A percentile compares a stretch with the other conserved stretches of the same genome.
Evolutionary conservation across 2,113 vertebrate species (phyloP).

Genomic region (Sigmodon hispidus): DNA sequence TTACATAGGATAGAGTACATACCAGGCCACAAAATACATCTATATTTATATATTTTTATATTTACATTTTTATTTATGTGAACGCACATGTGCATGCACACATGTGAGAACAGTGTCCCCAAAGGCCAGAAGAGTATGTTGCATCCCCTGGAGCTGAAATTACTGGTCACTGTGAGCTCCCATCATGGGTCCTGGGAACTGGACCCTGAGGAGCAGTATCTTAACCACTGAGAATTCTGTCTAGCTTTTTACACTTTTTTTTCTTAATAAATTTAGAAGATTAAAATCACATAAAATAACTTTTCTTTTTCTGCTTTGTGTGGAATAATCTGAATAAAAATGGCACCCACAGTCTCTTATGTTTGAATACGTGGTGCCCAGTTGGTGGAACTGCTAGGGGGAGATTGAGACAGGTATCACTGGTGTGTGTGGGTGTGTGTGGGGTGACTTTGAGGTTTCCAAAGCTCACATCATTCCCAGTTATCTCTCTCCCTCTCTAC

Average conservation of each 20-base stretch:
- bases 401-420: background rate
- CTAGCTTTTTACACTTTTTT: background rate
- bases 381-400: background rate
- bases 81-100: background rate
- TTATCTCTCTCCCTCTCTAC: background rate
- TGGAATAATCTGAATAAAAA: background rate
- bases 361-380: background rate
- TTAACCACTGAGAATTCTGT: background rate
- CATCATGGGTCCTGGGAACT: background rate
- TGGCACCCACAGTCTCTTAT: background rate
- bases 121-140: background rate
- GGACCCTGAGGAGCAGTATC: background rate
- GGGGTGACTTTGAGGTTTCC: background rate
- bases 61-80: background rate
- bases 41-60: background rate
- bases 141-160: background rate
- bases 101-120: background rate
- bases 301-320: background rate
- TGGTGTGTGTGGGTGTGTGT: too few species aligned
- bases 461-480: background rate
- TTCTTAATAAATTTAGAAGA: background rate
- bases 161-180: background rate
- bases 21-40: background rate
- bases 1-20: background rate
- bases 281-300: background rate